Evolutionary conservation across 1,140 invertebrate species (phyloP).

Genomic region (Nilaparvata lugens): DNA sequence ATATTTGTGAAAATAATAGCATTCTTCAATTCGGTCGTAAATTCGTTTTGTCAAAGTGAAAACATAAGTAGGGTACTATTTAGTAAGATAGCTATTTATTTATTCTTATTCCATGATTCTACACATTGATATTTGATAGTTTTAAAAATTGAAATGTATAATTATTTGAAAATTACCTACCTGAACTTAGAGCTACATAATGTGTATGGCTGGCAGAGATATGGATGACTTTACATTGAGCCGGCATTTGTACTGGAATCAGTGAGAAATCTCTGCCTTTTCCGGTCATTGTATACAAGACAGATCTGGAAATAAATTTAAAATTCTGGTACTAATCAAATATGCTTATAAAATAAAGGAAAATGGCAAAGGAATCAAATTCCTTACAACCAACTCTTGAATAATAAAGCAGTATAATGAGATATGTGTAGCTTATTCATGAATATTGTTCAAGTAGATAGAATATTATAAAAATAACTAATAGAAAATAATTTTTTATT

Average conservation of each 20-base stretch:
- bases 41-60: too few relatives aligned
- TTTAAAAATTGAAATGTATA: too few relatives aligned
- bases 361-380: not conserved
- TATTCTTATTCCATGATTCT: too few relatives aligned
- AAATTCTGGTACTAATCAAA: too few relatives aligned
- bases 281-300: constrained; percentile 47
- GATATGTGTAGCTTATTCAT: not conserved
- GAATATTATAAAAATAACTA: not conserved
- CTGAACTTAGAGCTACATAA: constrained; percentile 53
- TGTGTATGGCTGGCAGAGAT: constrained; percentile 56
- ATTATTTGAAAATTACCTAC: constrained; percentile 25
- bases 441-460: not conserved
- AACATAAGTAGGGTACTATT: too few relatives aligned
- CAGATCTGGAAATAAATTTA: constrained; percentile 37
- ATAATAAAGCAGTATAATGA: not conserved
- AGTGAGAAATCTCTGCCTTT: constrained; percentile 43
- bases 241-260: constrained; percentile 44
- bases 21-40: too few relatives aligned
- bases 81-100: too few relatives aligned
- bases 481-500: too few relatives aligned
- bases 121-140: too few relatives aligned
- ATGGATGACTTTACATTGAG: constrained; percentile 41
- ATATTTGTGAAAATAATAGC: too few relatives aligned
- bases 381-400: not conserved
- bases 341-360: not conserved